Evolutionary conservation across 2,113 vertebrate species (phyloP), one percentile per base, ranked within the genome.

Genomic region (Dermatemys mawii): DNA sequence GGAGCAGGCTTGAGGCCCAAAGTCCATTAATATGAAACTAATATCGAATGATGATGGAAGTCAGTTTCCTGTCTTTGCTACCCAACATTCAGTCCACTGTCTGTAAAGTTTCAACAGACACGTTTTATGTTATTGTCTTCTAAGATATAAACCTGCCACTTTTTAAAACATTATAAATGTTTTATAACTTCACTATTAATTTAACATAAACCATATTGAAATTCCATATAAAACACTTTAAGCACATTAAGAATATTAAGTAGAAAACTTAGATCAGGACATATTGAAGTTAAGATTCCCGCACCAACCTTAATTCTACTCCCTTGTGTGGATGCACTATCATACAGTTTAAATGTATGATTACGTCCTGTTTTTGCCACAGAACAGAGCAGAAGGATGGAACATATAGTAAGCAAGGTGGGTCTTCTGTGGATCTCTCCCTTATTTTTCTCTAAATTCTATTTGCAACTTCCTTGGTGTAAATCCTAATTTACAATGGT

Each of bases 171-270:
- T 46, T 46, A 46, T 46, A 46, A 46, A 5, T 46, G 46, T 46
- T 46, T 46, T 94, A 63, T 63, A 63, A 11, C 79, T 92, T 41
- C 12, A 3, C 50, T 92, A 26, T 55, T 89, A 78, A 82, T 93
- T 90, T 93, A 26, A 17, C 35, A 27, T 86, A 86, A 96, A 27
- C 6, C n/a, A 49, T 73, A 94, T 90, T 85, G 89, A 95, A 95
- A 94, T 78, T 50, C 2, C 24, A 48, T 29, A 92, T 84, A 70
- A 13, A 83, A 86, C 55, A 87, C 92, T 90, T n/a, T n/a, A n/a
- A n/a, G n/a, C n/a, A 84, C 16, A 3, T 27, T 84, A 81, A 92
- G 73, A 90, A 92, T 16, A 84, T 80, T 89, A 94, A 90, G 90
- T 90, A 88, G 48, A 73, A 86, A 38, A 4, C 48, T 11, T 50